Base-by-base conservation (phyloP, 2,113 vertebrate species). In the Paradisaea rubra region DNA sequence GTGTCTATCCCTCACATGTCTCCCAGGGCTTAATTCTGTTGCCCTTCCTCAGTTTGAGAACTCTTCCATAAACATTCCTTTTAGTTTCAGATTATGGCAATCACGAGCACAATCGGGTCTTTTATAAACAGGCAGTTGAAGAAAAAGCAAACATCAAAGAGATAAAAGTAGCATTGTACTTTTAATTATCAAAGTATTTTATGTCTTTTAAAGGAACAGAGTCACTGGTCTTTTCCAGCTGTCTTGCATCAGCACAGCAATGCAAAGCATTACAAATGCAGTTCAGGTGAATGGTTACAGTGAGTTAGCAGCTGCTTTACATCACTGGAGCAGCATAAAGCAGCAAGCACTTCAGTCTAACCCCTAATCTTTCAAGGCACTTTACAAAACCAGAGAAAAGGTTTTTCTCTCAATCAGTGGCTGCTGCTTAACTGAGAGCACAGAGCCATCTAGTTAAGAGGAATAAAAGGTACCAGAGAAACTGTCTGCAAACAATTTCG, bases 121-220 rank as follows among this genome's bases (percentile, higher is more conserved):
- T 88, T 88, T 82, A 83, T 79, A 94, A 95, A 80, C 42, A 92
- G n/a, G 30, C 59, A 94, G 54, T 44, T 72, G 74, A 93, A 91
- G 37, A 59, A 81, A 88, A 87, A 79, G 24, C 24, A 92, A 92
- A 89, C 42, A 81, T 89, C 74, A 91, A 89, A 73, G 81, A 89
- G 85, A 89, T 88, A 82, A 91, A 95, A 95, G 63, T 59, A 82
- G 25, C 45, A 82, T 52, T 93, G 81, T 94, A 95, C 59, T 85
- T 92, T 47, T 70, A 94, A 94, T 94, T 94, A 89, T 72, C 33
- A 50, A 88, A 91, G 81, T 87, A 77, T 54, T 92, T 91, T 81
- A 71, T 89, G 91, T 92, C 41, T 91, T 82, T 80, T 89, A 91
- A 87, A 91, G 35, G 27, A 59, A 53, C 12, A 73, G 35, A 93